These are phyloP conservation scores for Acanthornis magna DNA, from an alignment of 2,797 vertebrate genomes.

Conservation along the genomic window DNA sequence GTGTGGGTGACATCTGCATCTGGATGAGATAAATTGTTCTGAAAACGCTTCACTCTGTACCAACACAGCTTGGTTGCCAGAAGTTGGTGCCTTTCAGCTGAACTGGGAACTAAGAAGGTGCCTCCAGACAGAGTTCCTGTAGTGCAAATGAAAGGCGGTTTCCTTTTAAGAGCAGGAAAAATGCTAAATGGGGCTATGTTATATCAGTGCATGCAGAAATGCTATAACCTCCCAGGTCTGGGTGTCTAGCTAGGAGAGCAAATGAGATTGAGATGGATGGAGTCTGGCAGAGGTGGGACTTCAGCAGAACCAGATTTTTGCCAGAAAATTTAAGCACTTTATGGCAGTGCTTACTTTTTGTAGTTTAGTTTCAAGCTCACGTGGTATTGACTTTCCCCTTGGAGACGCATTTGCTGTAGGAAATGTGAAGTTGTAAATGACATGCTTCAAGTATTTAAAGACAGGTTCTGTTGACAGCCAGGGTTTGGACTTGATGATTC, in stretches of 20 bases:
- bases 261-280: not conserved
- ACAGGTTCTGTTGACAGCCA: not conserved
- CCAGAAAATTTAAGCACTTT: not conserved
- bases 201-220: not conserved
- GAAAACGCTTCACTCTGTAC: not conserved
- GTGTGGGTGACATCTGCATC: not conserved
- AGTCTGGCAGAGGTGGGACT: not conserved
- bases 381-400: not conserved
- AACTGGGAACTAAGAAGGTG: not conserved
- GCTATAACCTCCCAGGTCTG: not conserved
- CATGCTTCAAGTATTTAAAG: not conserved
- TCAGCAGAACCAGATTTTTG: not conserved
- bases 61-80: accelerated
- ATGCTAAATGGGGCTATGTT: not conserved
- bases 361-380: not conserved
- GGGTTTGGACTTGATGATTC: not conserved
- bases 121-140: not conserved
- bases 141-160: not conserved
- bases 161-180: not conserved
- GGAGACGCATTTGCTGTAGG: not conserved
- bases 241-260: not conserved
- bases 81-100: not conserved
- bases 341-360: not conserved
- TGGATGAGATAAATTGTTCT: not conserved
- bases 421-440: not conserved